phyloP scores from a whole-genome alignment of 2,888 invertebrate species.

The Mactromeris polynyma region DNA sequence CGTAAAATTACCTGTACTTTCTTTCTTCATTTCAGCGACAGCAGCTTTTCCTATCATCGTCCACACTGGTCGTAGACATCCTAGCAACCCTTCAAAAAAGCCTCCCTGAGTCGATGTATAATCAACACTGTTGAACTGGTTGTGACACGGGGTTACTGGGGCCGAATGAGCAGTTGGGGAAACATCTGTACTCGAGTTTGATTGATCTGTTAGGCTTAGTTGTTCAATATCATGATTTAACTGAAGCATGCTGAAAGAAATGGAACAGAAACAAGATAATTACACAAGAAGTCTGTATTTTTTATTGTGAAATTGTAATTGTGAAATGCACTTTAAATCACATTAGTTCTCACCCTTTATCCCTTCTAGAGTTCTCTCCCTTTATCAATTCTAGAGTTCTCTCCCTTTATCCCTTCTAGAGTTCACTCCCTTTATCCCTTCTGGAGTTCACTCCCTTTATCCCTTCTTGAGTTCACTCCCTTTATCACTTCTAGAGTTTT shows the following conservation, averaged over 20 bases:
- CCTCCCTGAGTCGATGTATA: conserved; percentile 81
- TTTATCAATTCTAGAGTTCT: too few species aligned
- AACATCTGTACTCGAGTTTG: conserved; percentile 75
- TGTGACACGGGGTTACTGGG: conserved; percentile 82
- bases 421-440: too few species aligned
- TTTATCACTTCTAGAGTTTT: too few species aligned
- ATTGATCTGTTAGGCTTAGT: conserved; percentile 80
- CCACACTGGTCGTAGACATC: conserved; percentile 95
- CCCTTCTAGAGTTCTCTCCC: too few species aligned
- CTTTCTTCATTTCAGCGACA: conserved; percentile 85
- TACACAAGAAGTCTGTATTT: background rate
- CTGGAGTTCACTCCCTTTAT: too few species aligned
- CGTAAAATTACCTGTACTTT: conserved; percentile 74
- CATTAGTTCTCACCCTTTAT: too few species aligned
- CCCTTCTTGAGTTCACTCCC: too few species aligned
- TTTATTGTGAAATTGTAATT: too few species aligned
- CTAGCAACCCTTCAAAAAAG: conserved; percentile 91
- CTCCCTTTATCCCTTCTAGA: too few species aligned
- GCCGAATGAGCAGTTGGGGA: conserved; percentile 84
- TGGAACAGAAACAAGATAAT: conserved; percentile 6
- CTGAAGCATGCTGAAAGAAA: conserved; percentile 84
- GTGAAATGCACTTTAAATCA: too few species aligned
- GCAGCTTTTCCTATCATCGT: conserved; percentile 94
- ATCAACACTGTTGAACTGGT: conserved; percentile 78
- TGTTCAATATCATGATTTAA: conserved; percentile 85